Percentiles rank a stretch among this genome's conserved stretches.
Conservation (phyloP, 2,888 invertebrate genomes). For the Helleia helle region DNA sequence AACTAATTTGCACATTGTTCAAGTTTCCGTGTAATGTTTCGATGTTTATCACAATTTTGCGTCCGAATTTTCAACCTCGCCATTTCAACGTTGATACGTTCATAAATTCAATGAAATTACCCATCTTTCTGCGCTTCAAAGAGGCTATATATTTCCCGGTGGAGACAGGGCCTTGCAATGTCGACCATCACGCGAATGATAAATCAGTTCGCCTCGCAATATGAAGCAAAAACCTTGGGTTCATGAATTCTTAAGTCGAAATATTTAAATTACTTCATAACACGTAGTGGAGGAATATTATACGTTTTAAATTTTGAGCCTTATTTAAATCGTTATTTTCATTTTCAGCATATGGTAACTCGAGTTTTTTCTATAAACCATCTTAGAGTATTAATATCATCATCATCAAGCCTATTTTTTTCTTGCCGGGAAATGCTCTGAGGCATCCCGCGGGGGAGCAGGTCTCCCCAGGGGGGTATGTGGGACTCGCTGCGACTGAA, state of each 20-base stretch:
- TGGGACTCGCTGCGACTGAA: no score
- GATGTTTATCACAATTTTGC: conserved; percentile 52
- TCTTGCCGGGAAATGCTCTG: no score
- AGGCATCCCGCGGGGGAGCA: no score
- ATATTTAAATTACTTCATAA: conserved; percentile 18
- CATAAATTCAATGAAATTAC: conserved; percentile 71
- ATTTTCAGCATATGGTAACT: no score
- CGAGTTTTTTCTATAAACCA: no score
- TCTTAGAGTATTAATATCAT: no score
- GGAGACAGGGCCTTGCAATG: conserved; percentile 60
- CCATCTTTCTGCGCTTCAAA: conserved; percentile 69
- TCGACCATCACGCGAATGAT: conserved; percentile 60
- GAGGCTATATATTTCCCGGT: conserved; percentile 61
- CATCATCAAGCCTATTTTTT: no score
- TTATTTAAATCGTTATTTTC: no score
- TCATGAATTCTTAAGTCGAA: conserved; percentile 29
- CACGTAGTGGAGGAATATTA: conserved; percentile 1
- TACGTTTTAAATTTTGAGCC: background rate
- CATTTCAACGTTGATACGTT: conserved; percentile 59
- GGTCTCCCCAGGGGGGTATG: no score
- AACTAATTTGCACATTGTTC: conserved; percentile 9
- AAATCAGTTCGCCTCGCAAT: conserved; percentile 51
- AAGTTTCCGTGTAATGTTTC: conserved; percentile 23
- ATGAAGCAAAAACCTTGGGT: conserved; percentile 31
- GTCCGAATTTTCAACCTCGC: conserved; percentile 53